phyloP scores from a whole-genome alignment of 2,888 invertebrate species.

The Sphaerophoria rueppellii region DNA sequence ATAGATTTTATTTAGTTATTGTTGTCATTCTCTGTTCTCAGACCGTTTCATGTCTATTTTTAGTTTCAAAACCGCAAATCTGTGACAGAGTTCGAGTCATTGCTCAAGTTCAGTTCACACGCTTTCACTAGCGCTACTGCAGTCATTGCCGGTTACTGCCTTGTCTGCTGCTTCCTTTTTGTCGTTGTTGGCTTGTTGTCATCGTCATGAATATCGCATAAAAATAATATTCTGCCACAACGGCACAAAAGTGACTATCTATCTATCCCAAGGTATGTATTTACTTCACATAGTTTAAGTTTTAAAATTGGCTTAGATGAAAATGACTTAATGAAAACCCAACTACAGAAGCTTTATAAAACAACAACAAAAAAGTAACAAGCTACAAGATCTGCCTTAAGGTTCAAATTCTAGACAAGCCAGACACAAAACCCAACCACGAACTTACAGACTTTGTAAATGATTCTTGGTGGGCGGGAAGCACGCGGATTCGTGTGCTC shows the following conservation, averaged over 20 bases:
- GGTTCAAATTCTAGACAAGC: slow-evolving; percentile 52
- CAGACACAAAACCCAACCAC: slow-evolving; percentile 37
- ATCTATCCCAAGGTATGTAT: neutral
- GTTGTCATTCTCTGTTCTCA: slow-evolving; percentile 19
- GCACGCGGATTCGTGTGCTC: slow-evolving; percentile 45
- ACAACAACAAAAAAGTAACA: slow-evolving; percentile 22
- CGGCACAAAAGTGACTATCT: slow-evolving; percentile 52
- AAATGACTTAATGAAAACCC: slow-evolving; percentile 66
- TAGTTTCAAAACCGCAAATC: slow-evolving; percentile 68
- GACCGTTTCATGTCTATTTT: slow-evolving; percentile 64
- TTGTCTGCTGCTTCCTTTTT: slow-evolving; percentile 25
- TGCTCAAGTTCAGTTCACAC: slow-evolving; percentile 81
- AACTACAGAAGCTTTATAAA: slow-evolving; percentile 55
- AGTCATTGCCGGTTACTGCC: slow-evolving; percentile 48
- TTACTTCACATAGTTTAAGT: slow-evolving; percentile 18
- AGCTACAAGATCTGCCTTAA: slow-evolving; percentile 53
- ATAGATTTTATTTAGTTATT: slow-evolving; percentile 1
- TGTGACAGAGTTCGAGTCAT: slow-evolving; percentile 64
- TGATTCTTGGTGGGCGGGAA: slow-evolving; percentile 41
- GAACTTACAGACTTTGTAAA: slow-evolving; percentile 7
- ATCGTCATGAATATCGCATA: slow-evolving; percentile 26
- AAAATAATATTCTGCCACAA: slow-evolving; percentile 42
- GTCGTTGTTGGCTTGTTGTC: slow-evolving; percentile 9
- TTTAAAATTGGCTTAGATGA: slow-evolving; percentile 18
- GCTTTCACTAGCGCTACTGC: slow-evolving; percentile 79